Evolutionary conservation across 2,888 invertebrate genomes (phyloP).

Genomic region (Zhuqinia jingwanae): DNA sequence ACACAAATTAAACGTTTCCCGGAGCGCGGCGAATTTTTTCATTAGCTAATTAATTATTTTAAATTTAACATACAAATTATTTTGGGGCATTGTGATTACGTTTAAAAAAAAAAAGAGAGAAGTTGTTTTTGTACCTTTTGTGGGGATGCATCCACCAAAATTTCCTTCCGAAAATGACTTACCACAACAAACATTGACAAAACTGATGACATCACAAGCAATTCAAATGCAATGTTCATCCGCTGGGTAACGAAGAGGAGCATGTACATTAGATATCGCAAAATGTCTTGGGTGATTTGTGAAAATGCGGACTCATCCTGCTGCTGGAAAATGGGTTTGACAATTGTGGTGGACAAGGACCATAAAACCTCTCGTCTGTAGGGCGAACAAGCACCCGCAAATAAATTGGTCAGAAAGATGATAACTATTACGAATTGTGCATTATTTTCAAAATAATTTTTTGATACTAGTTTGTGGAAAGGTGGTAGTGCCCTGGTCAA

Average conservation of each 20-base stretch:
- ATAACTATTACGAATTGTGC: background rate
- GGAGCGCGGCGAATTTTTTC: background rate
- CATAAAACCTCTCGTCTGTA: background rate
- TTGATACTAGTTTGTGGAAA: background rate
- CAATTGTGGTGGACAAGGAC: background rate
- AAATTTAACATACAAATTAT: background rate
- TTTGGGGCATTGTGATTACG: background rate
- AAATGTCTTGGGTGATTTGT: no score
- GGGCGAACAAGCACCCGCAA: background rate
- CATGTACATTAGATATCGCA: background rate
- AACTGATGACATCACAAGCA: background rate
- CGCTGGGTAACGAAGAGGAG: background rate
- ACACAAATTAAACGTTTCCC: background rate
- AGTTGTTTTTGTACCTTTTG: constrained; percentile 1
- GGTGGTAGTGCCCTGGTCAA: background rate
- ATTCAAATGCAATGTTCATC: background rate
- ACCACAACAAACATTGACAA: background rate
- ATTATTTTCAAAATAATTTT: no score
- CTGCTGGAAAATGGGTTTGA: background rate
- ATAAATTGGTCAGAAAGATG: background rate
- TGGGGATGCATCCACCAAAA: background rate
- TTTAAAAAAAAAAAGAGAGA: background rate
- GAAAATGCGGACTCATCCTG: background rate
- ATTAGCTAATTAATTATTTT: constrained; percentile 14
- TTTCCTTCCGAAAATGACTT: background rate